These are phyloP conservation scores for Panthera tigris DNA, from an alignment of 2,113 vertebrate species.

Conservation along the genomic window DNA sequence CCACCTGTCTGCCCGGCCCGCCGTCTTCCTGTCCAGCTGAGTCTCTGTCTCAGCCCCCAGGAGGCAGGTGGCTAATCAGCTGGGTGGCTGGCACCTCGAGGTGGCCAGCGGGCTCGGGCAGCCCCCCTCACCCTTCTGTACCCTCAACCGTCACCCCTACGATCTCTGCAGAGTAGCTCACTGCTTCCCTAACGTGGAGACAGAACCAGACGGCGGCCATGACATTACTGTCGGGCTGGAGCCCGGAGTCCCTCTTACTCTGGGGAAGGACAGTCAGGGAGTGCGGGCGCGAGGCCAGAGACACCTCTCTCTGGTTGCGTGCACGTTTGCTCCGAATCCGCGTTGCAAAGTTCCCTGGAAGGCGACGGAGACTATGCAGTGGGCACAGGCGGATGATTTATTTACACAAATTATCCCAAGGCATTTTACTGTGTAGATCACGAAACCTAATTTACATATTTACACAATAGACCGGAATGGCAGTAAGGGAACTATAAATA, in stretches of 20 bases:
- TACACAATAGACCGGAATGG: constrained; percentile 60
- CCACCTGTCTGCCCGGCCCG: constrained; percentile 61
- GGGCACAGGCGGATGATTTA: constrained; percentile 38
- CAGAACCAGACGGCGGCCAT: background rate
- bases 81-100: background rate
- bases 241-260: background rate
- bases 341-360: background rate
- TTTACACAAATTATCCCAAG: constrained; percentile 44
- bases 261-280: rapidly evolving
- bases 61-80: background rate
- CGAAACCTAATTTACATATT: constrained; percentile 54
- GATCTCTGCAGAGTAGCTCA: background rate
- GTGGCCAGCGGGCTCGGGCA: background rate
- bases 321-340: rapidly evolving
- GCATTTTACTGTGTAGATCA: constrained; percentile 52
- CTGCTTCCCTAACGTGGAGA: background rate
- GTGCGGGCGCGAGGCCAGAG: background rate
- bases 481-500: constrained; percentile 55
- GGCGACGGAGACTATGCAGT: background rate
- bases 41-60: background rate
- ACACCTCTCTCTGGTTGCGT: background rate
- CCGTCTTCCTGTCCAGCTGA: background rate
- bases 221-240: rapidly evolving
- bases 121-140: constrained; percentile 35
- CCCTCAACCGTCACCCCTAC: background rate